Evolutionary conservation across 2,797 vertebrate genomes (phyloP), one percentile per base, ranked within the genome.

Genomic region (Lacerta bilineata): DNA sequence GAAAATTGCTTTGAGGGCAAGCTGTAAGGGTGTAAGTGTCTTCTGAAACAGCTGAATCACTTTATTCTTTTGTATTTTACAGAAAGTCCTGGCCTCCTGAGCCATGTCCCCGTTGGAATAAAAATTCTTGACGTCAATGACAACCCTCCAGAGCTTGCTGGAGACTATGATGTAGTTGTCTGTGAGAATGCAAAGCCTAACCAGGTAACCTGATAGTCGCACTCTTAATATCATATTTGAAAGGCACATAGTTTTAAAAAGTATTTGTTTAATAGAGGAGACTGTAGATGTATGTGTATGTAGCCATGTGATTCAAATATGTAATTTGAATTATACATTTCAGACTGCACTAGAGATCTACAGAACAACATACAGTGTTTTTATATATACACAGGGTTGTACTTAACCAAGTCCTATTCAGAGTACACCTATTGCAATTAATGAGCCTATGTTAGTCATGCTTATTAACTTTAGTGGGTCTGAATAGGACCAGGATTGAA

Each of bases 71-170:
- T 95, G 46, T 96, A 20, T 96, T 94, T 96, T 95, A 0, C 97
- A 99, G 99, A 98, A 94, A 98, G 98, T 95, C 98, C 98, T 88
- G 96, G 87, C 83, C 97, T 99, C 71, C 96, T 98, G 94, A 99
- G 98, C 92, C 97, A 97, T 0, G 97, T 98, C 86, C 97, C 98
- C 2, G 97, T 99, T 93, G 98, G 97, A 78, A 96, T 99, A 94
- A 98, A 98, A 97, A 98, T 99, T 81, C 96, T 99, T 88, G 99
- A 99, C 83, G 93, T 99, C 94, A 99, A 99, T 83, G 99, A 99
- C 97, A 99, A 99, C 91, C 97, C 98, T 3, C 99, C 99, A 0
- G 96, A 98, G 94, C 97, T 99, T 85, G 96, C 97, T 72, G 97
- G 96, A 43, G 98, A 99, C 36, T 98, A 98, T 90, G 98, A 99